These are phyloP conservation scores for Geotrupes spiniger DNA, from an alignment of 2,888 invertebrate genomes.

Conservation along the genomic window DNA sequence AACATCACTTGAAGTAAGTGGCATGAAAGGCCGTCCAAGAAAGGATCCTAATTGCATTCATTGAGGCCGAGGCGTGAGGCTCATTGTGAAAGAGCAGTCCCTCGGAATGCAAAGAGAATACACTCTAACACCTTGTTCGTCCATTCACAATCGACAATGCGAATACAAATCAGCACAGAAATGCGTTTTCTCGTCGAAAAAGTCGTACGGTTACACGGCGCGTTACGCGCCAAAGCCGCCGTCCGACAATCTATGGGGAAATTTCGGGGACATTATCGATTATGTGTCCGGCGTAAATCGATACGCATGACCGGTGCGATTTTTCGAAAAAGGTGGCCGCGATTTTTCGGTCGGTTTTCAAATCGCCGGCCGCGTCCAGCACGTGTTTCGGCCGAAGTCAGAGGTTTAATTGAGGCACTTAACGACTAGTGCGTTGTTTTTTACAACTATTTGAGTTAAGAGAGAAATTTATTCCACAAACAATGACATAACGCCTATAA, in stretches of 20 bases:
- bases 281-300: constrained; percentile 25
- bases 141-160: constrained; percentile 42
- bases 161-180: constrained; percentile 40
- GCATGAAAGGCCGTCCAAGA: constrained; percentile 34
- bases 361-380: too few relatives aligned
- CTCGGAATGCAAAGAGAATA: constrained; percentile 36
- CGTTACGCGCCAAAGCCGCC: constrained; percentile 26
- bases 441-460: too few relatives aligned
- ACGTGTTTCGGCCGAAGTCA: neutral
- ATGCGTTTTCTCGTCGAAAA: constrained; percentile 27
- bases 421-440: neutral
- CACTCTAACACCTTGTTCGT: constrained; percentile 40
- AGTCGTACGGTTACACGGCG: constrained; percentile 24
- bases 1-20: constrained; percentile 22
- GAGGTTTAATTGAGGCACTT: neutral
- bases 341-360: constrained; percentile 30
- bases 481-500: constrained; percentile 21
- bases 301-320: constrained; percentile 32
- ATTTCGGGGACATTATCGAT: constrained; percentile 17
- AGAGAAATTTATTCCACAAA: constrained; percentile 15
- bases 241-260: too few relatives aligned
- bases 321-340: constrained; percentile 26
- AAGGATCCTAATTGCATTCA: constrained; percentile 50
- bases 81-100: constrained; percentile 29
- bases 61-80: constrained; percentile 48